Base-by-base conservation (phyloP, 2,888 invertebrate species). In the Campoplex nolae region DNA sequence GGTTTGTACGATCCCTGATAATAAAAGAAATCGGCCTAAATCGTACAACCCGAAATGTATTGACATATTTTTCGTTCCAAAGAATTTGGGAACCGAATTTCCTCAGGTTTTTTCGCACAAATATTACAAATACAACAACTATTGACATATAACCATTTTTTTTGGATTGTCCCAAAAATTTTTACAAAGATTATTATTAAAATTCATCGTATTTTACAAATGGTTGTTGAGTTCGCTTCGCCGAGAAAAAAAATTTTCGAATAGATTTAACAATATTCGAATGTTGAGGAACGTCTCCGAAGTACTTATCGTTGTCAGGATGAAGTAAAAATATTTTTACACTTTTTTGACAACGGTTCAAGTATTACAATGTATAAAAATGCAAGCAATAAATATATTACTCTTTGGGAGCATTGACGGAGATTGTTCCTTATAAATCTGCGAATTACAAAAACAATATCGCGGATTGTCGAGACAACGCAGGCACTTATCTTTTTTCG, bases 331-430 rank as follows among this genome's bases (percentile, higher is more conserved):
- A 75, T 80, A 35, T 73, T 51, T 73, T 48, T 45, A 76, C 51
- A 68, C 38, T 32, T 13, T 77, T 73, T 79, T 58, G 54, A 68
- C 76, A 70, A 71, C 83, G 48, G 54, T 71, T n/a, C 51, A 73
- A 81, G 62, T 84, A 84, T 82, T 38, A 79, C 70, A 80, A 81
- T 84, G 73, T 88, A 88, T 86, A 86, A 88, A 88, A 88, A 88
- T 87, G 88, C 88, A 88, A 84, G 85, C 79, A 81, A 82, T 76
- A 86, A 62, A 81, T 81, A 81, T 81, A 81, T 81, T 86, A 88
- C 86, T 86, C 86, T 86, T 86, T 84, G 88, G 81, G 84, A 86
- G 88, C 73, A 65, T 76, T 51, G 75, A 58, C 83, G 70, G 48
- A 82, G 70, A 80, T 76, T 45, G 35, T 73, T 18, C 16, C 48